A percentile compares a stretch with the other conserved stretches of the same genome.
Conservation (phyloP, 2,113 vertebrate species). For the Poicephalus gulielmi region DNA sequence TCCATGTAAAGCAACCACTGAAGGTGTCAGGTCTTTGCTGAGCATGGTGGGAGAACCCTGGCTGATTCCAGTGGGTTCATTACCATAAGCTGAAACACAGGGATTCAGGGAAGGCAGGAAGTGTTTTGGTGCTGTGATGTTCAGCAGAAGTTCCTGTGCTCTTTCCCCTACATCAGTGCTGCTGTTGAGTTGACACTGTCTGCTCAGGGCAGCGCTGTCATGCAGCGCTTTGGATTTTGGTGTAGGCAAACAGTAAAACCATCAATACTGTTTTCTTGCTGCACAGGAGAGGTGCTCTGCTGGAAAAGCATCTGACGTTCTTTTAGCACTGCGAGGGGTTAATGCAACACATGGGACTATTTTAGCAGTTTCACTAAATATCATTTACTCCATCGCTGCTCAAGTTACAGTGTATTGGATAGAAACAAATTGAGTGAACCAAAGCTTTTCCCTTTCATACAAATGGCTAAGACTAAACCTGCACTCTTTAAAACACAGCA, state of each 20-base stretch:
- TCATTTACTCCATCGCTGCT: background rate
- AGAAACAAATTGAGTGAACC: constrained; percentile 1
- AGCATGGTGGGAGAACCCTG: background rate
- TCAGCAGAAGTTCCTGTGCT: background rate
- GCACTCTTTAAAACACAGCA: background rate
- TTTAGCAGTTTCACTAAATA: background rate
- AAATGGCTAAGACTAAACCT: background rate
- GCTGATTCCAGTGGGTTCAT: background rate
- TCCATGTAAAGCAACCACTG: background rate
- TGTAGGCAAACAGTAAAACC: background rate
- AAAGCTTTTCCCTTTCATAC: background rate
- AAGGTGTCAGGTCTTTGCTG: too few species aligned
- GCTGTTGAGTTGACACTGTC: background rate
- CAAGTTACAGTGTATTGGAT: background rate
- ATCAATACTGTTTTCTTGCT: background rate
- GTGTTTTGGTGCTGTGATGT: background rate
- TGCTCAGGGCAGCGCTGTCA: background rate
- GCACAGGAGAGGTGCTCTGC: background rate
- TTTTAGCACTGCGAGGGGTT: background rate
- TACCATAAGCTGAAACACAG: background rate
- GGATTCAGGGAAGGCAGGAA: background rate
- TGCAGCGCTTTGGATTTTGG: background rate
- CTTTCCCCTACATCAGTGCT: background rate
- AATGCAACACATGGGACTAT: background rate
- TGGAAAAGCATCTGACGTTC: background rate